These are phyloP conservation scores for Syrmaticus mikado DNA, from an alignment of 2,113 vertebrate genomes.

Conservation along the genomic window DNA sequence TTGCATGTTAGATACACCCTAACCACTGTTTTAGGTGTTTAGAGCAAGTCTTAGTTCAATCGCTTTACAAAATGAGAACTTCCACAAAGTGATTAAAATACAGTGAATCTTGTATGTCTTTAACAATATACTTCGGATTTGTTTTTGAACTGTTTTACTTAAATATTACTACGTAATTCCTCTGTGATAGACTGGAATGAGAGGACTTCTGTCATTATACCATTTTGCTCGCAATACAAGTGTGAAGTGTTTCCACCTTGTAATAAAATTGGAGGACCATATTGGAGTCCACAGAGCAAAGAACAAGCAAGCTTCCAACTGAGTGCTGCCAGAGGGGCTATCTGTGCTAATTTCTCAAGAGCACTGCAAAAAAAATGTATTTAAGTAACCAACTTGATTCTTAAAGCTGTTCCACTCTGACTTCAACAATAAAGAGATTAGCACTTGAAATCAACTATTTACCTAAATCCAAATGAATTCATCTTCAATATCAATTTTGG, in stretches of 20 bases:
- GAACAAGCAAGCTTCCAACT: background rate
- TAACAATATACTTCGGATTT: background rate
- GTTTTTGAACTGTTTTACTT: background rate
- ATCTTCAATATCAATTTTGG: background rate
- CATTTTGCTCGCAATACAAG: background rate
- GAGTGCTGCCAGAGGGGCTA: background rate
- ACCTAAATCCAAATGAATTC: background rate
- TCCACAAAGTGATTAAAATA: background rate
- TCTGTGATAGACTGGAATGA: background rate
- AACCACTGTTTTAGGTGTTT: rapidly evolving
- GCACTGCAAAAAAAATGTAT: background rate
- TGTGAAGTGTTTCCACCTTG: background rate
- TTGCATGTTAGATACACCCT: background rate
- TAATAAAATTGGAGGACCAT: background rate
- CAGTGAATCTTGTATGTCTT: background rate
- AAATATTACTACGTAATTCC: background rate
- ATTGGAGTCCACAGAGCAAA: background rate
- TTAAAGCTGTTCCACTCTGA: background rate
- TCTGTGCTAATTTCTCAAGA: background rate
- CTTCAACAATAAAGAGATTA: background rate
- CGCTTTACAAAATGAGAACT: background rate
- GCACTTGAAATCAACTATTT: background rate
- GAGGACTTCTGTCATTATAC: background rate
- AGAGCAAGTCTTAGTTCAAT: background rate
- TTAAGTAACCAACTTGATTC: background rate